Conservation (phyloP, 2,888 invertebrate species). For the Cephus spinipes region DNA sequence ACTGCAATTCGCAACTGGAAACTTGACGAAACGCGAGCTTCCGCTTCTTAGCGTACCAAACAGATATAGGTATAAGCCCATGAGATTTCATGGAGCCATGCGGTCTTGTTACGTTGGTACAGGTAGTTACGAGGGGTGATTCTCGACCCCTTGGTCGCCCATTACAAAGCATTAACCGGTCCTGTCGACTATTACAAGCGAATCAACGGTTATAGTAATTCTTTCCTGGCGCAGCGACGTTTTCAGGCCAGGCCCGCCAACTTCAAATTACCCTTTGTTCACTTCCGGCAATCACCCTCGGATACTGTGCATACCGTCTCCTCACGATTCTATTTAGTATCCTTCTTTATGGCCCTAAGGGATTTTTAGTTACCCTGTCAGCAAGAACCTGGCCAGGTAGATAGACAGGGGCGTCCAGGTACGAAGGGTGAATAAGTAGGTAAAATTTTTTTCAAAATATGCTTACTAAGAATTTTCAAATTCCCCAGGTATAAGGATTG, state of each 20-base stretch:
- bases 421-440: not conserved
- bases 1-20: too few species aligned
- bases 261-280: slow-evolving; percentile 40
- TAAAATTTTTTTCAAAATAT: too few species aligned
- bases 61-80: slow-evolving; percentile 15
- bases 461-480: too few species aligned
- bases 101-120: slow-evolving; percentile 52
- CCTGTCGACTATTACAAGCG: slow-evolving; percentile 47
- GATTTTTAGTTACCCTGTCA: not conserved
- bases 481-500: too few species aligned
- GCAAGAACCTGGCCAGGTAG: too few species aligned
- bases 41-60: too few species aligned
- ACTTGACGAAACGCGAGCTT: too few species aligned
- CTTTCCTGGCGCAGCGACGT: slow-evolving; percentile 23
- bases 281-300: slow-evolving; percentile 15
- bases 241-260: slow-evolving; percentile 28
- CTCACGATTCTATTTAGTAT: not conserved
- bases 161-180: slow-evolving; percentile 58
- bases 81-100: slow-evolving; percentile 57
- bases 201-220: slow-evolving; percentile 45
- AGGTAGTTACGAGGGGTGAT: slow-evolving; percentile 55
- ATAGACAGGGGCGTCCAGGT: not conserved
- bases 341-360: not conserved
- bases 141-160: slow-evolving; percentile 44
- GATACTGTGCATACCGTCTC: not conserved